Evolutionary conservation across 2,888 invertebrate species (phyloP).

Genomic region (Gandaritis pyraliata): DNA sequence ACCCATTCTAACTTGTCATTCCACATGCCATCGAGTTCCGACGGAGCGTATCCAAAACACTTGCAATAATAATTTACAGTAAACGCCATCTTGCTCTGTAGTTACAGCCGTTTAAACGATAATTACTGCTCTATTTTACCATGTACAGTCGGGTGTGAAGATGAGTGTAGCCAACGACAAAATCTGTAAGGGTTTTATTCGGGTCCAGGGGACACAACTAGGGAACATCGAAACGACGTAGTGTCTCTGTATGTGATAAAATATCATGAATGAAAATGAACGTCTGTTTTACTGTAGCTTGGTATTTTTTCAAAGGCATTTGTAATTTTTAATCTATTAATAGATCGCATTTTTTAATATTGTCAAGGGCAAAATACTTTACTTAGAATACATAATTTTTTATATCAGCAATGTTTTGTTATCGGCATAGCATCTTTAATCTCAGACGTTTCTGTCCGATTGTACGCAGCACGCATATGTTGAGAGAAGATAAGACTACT

Average conservation of each 20-base stretch:
- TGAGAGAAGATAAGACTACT: slow-evolving; percentile 24
- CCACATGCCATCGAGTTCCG: slow-evolving; percentile 49
- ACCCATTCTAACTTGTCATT: slow-evolving; percentile 39
- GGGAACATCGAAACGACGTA: no score
- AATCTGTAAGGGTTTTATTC: background rate
- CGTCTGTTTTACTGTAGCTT: no score
- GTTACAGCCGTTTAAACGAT: slow-evolving; percentile 45
- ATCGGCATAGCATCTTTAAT: slow-evolving; percentile 1
- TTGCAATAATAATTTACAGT: slow-evolving; percentile 53
- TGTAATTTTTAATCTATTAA: no score
- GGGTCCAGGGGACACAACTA: background rate
- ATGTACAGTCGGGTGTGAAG: slow-evolving; percentile 10
- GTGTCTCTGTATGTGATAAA: no score
- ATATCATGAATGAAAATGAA: no score
- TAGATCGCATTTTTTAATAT: no score
- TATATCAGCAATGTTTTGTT: no score
- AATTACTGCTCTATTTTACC: slow-evolving; percentile 36
- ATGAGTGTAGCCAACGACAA: slow-evolving; percentile 3
- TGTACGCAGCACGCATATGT: slow-evolving; percentile 17
- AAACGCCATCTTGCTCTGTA: slow-evolving; percentile 48
- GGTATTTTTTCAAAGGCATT: no score
- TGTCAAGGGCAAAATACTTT: no score
- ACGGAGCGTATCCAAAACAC: slow-evolving; percentile 48
- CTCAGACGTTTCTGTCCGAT: slow-evolving; percentile 11
- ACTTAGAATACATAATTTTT: no score